Evolutionary conservation across 2,888 invertebrate species (phyloP).

Genomic region (Hemithea aestivaria): DNA sequence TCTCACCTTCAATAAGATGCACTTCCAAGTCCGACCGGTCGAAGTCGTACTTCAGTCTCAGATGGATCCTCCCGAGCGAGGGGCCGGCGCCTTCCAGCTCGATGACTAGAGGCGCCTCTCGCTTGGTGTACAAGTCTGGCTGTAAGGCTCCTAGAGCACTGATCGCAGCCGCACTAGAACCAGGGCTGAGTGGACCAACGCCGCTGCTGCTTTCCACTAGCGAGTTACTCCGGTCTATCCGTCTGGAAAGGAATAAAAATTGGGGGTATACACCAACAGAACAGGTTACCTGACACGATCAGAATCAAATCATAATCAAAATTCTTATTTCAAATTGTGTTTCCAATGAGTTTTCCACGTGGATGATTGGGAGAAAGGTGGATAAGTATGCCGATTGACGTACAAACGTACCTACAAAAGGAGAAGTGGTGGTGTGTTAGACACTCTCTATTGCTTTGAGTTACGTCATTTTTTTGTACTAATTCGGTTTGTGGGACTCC

Average conservation of each 20-base stretch:
- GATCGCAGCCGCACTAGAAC: constrained; percentile 54
- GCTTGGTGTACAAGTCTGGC: constrained; percentile 90
- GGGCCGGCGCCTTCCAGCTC: constrained; percentile 81
- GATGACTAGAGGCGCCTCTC: constrained; percentile 88
- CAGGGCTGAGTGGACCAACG: constrained; percentile 62
- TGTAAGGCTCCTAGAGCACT: constrained; percentile 87
- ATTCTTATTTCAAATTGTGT: no score
- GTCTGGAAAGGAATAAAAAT: constrained; percentile 39
- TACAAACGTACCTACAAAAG: no score
- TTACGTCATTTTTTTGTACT: no score
- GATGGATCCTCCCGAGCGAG: constrained; percentile 88
- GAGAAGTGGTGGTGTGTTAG: no score
- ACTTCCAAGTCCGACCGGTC: constrained; percentile 93
- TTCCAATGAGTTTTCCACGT: no score
- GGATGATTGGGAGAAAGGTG: no score
- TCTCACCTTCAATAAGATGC: constrained; percentile 92
- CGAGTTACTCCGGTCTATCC: constrained; percentile 76
- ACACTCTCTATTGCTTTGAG: no score
- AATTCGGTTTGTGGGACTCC: no score
- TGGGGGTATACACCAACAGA: no score
- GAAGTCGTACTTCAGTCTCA: constrained; percentile 92
- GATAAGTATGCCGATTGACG: no score
- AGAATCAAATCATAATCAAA: no score
- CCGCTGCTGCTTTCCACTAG: constrained; percentile 71
- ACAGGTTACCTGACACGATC: no score